Base-by-base conservation (phyloP, 2,797 vertebrate genomes). In the Salarias fasciatus region DNA sequence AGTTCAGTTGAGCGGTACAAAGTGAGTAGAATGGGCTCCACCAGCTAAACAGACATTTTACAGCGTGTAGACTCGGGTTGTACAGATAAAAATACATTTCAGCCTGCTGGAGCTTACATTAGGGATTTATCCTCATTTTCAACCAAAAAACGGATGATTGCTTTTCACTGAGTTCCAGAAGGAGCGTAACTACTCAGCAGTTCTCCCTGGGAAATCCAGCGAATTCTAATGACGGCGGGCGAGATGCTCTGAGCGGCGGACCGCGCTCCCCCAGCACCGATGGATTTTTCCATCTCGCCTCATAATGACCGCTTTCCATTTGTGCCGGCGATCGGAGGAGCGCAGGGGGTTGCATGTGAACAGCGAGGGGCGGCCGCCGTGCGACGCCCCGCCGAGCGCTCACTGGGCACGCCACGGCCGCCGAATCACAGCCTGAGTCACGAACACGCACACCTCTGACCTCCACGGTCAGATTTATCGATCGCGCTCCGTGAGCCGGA, bases 211-310 rank as follows among this genome's bases (percentile, higher is more conserved):
- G 52, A 53, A 65, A 61, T 49, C 55, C 48, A 56, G 54, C 55
- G 69, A 63, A 69, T 67, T 53, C 53, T 56, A 71, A 75, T 58
- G 69, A 75, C 58, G 31, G 48, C 40, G 31, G 7, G n/a, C 18
- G 18, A 51, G 54, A 70, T 72, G 54, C 70, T 86, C 66, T 73
- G 73, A 69, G 54, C 62, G 75, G 63, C 56, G 61, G 74, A 79
- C 72, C 49, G 66, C 75, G 64, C 82, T 72, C 61, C 50, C 62
- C 63, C 54, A 56, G 72, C 70, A 66, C 63, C 30, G 44, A 90
- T 86, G 37, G 87, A 88, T 90, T 90, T 91, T 89, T 91, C 84
- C 85, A 87, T 85, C 76, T 83, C 69, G 61, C 72, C 43, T 62
- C 30, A 63, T 85, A 90, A 87, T 70, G 83, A 91, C 77, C 81